These are phyloP conservation scores for Apodemia zela DNA, from an alignment of 2,888 invertebrate genomes.

Conservation along the genomic window DNA sequence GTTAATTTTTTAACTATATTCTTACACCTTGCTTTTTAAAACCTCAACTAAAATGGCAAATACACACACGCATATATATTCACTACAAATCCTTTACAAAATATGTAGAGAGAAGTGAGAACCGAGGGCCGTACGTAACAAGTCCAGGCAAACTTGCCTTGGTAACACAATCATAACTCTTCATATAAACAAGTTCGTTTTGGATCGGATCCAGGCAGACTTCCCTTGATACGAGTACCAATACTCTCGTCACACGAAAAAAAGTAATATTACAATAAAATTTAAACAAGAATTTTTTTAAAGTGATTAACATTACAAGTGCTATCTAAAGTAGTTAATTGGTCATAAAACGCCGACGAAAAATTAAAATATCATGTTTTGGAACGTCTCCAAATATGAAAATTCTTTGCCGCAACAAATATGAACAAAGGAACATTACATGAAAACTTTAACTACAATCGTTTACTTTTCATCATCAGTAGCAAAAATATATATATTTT, in stretches of 20 bases:
- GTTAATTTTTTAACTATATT: too few species aligned
- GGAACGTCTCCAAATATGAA: slow-evolving; percentile 3
- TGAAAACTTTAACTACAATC: background rate
- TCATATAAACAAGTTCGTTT: background rate
- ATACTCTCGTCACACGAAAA: background rate
- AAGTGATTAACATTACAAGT: background rate
- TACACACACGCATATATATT: too few species aligned
- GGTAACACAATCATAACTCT: slow-evolving; percentile 27
- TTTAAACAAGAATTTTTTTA: background rate
- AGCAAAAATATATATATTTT: too few species aligned
- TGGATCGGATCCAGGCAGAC: too few species aligned
- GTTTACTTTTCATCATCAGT: background rate
- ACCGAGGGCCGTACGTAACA: too few species aligned
- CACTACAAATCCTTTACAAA: too few species aligned
- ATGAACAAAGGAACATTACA: slow-evolving; percentile 1
- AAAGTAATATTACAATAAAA: background rate
- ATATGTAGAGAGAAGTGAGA: too few species aligned
- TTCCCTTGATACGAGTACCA: background rate
- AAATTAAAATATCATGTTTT: slow-evolving; percentile 8
- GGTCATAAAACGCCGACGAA: slow-evolving; percentile 1
- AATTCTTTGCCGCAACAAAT: slow-evolving; percentile 1
- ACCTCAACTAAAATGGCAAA: too few species aligned
- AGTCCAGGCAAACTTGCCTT: slow-evolving; percentile 20
- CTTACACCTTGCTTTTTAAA: too few species aligned
- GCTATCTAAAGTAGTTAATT: slow-evolving; percentile 9